A percentile compares a stretch with the other conserved stretches of the same genome.
phyloP scores from a whole-genome alignment of 1,140 invertebrate genomes.

The Drosophila sturtevanti region DNA sequence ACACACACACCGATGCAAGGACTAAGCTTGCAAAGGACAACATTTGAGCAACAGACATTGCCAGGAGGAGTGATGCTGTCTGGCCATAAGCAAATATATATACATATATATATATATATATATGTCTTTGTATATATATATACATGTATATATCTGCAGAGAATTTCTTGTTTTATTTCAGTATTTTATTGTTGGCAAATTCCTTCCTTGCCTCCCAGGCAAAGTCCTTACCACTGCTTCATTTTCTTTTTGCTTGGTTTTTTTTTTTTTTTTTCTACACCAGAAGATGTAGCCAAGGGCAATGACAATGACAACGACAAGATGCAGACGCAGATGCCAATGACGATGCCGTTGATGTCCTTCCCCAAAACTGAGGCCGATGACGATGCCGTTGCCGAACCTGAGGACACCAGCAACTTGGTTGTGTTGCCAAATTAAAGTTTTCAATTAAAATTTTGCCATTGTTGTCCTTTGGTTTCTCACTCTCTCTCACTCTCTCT shows the following conservation, averaged over 20 bases:
- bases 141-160: slow-evolving; percentile 18
- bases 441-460: slow-evolving; percentile 78
- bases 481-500: neutral
- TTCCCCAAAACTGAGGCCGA: slow-evolving; percentile 1
- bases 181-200: slow-evolving; percentile 66
- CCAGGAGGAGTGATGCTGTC: slow-evolving; percentile 74
- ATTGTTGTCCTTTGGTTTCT: slow-evolving; percentile 59
- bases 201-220: slow-evolving; percentile 41
- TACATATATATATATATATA: slow-evolving; percentile 13
- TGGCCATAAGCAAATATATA: slow-evolving; percentile 62
- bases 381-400: neutral
- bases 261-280: slow-evolving; percentile 27
- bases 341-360: slow-evolving; percentile 55
- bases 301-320: slow-evolving; percentile 60
- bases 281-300: slow-evolving; percentile 74
- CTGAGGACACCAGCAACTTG: slow-evolving; percentile 30
- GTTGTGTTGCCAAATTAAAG: slow-evolving; percentile 74
- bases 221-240: slow-evolving; percentile 33
- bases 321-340: slow-evolving; percentile 52
- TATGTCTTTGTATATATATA: slow-evolving; percentile 33
- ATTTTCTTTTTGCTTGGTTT: neutral
- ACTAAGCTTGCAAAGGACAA: slow-evolving; percentile 71
- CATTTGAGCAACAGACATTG: slow-evolving; percentile 51
- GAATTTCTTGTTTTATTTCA: slow-evolving; percentile 78
- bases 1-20: slow-evolving; percentile 25